Evolutionary conservation across 1,140 invertebrate genomes (phyloP).

Genomic region (Matsumurasca onukii): DNA sequence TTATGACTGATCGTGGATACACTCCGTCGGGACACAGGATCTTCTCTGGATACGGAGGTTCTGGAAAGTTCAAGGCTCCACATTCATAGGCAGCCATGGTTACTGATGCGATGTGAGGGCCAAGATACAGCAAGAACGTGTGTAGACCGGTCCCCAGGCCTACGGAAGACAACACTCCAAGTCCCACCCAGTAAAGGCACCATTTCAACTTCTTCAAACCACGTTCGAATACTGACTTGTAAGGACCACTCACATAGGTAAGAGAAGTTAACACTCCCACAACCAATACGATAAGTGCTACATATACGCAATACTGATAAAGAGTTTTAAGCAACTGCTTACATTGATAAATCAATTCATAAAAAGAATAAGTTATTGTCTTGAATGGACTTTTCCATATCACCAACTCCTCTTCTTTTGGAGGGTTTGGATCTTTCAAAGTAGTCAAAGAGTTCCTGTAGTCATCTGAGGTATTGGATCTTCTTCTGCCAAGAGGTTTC

Average conservation of each 20-base stretch:
- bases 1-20: constrained; percentile 59
- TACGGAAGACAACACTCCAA: constrained; percentile 95
- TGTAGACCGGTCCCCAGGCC: constrained; percentile 97
- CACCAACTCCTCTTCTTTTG: constrained; percentile 50
- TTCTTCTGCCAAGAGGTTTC: background rate
- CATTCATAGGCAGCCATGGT: constrained; percentile 98
- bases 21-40: constrained; percentile 74
- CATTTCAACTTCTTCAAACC: constrained; percentile 60
- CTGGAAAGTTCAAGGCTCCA: constrained; percentile 89
- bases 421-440: background rate
- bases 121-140: constrained; percentile 96
- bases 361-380: constrained; percentile 55
- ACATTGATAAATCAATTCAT: background rate
- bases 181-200: constrained; percentile 91
- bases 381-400: constrained; percentile 82
- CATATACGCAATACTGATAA: constrained; percentile 1
- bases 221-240: constrained; percentile 57
- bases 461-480: background rate
- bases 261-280: background rate
- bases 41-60: constrained; percentile 87
- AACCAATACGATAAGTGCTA: background rate
- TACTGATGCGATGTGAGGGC: constrained; percentile 90
- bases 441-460: background rate
- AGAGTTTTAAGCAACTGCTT: background rate
- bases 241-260: constrained; percentile 54